Evolutionary conservation across 2,113 vertebrate genomes (phyloP).

Genomic region (Piaya cayana): DNA sequence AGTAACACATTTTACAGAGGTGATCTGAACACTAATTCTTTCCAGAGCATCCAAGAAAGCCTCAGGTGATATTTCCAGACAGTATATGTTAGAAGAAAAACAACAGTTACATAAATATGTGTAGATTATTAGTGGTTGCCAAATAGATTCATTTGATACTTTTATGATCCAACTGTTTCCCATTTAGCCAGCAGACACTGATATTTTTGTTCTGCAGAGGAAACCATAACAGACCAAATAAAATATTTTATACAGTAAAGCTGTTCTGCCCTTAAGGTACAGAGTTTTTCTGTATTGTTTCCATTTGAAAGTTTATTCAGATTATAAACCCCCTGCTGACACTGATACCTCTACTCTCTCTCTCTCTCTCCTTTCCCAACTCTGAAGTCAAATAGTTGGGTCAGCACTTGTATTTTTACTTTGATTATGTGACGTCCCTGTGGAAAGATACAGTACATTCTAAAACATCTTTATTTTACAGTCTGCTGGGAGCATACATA

Average conservation of each 20-base stretch:
- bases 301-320: constrained; percentile 50
- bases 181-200: constrained; percentile 61
- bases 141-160: constrained; percentile 62
- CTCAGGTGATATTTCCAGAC: constrained; percentile 48
- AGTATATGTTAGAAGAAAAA: constrained; percentile 8
- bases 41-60: constrained; percentile 24
- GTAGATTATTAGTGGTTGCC: constrained; percentile 47
- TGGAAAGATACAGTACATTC: background rate
- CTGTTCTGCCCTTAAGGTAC: constrained; percentile 51
- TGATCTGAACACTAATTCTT: background rate
- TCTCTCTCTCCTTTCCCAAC: background rate
- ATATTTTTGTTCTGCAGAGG: constrained; percentile 48
- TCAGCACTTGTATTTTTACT: constrained; percentile 11
- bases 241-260: constrained; percentile 51
- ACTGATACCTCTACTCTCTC: background rate
- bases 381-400: constrained; percentile 21
- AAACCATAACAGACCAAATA: constrained; percentile 56
- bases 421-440: constrained; percentile 12
- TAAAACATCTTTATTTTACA: constrained; percentile 38
- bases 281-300: constrained; percentile 36
- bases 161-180: constrained; percentile 68
- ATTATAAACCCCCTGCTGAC: constrained; percentile 35
- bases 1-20: background rate
- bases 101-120: constrained; percentile 44
- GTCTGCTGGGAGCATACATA: constrained; percentile 7